A percentile compares a stretch with the other conserved stretches of the same genome.
phyloP scores from a whole-genome alignment of 2,888 invertebrate species.

The Nemurella pictetii region DNA sequence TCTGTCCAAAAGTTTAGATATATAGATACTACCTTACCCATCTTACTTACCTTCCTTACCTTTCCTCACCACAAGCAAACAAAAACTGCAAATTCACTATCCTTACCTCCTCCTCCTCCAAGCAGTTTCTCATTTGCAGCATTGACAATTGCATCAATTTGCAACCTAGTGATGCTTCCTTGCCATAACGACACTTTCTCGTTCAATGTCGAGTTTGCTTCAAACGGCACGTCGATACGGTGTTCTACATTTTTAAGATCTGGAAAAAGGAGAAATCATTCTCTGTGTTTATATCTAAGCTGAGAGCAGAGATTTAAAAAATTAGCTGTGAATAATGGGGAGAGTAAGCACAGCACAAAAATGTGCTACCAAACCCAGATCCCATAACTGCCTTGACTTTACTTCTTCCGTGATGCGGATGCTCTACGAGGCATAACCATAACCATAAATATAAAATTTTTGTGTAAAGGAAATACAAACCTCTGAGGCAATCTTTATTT shows the following conservation, averaged over 20 bases:
- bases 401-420: too few species aligned
- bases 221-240: background rate
- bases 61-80: background rate
- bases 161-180: conserved; percentile 83
- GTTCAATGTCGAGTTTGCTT: conserved; percentile 55
- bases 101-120: conserved; percentile 77
- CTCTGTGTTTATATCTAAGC: too few species aligned
- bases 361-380: too few species aligned
- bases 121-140: conserved; percentile 77
- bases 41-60: too few species aligned
- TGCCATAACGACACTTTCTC: conserved; percentile 68
- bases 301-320: background rate
- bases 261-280: too few species aligned
- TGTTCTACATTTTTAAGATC: background rate
- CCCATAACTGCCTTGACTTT: too few species aligned
- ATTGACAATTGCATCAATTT: conserved; percentile 88
- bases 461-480: background rate
- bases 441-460: too few species aligned
- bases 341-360: too few species aligned
- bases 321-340: background rate
- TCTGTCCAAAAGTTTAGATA: too few species aligned
- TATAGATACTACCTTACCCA: too few species aligned
- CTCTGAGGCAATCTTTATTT: conserved; percentile 40
- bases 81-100: too few species aligned
- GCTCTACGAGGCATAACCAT: too few species aligned